A percentile compares a stretch with the other conserved stretches of the same genome.
Evolutionary conservation across 2,797 vertebrate species (phyloP).

Genomic region (Anguilla pacifica): DNA sequence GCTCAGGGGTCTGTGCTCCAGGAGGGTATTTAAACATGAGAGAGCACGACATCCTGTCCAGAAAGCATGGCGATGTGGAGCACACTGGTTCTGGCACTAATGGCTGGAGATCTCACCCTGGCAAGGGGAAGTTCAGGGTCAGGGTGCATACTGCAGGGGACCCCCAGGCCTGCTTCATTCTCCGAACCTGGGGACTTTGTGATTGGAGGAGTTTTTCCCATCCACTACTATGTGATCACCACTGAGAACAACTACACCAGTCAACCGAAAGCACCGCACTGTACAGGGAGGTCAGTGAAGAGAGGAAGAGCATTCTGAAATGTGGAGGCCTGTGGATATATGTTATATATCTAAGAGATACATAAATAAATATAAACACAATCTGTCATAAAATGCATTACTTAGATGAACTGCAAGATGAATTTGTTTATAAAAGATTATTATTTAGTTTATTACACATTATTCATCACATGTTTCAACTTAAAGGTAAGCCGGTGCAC

Average conservation of each 20-base stretch:
- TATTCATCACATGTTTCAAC: not conserved
- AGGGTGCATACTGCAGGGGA: constrained; percentile 21
- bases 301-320: not conserved
- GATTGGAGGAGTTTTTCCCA: constrained; percentile 63
- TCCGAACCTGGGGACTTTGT: constrained; percentile 57
- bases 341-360: not conserved
- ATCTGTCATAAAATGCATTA: too few relatives aligned
- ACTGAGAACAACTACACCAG: constrained; percentile 52
- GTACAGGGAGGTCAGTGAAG: constrained; percentile 59
- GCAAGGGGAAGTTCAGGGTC: not conserved
- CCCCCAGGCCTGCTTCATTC: constrained; percentile 41
- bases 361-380: not conserved
- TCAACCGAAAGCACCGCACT: constrained; percentile 53
- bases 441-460: not conserved
- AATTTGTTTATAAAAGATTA: too few relatives aligned
- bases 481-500: not conserved
- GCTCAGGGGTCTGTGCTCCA: not conserved
- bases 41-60: not conserved
- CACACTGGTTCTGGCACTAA: not conserved
- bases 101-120: not conserved
- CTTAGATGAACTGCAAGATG: too few relatives aligned
- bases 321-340: not conserved
- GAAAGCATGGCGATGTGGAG: constrained; percentile 30
- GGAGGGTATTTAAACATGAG: constrained; percentile 29
- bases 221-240: constrained; percentile 51